Evolutionary conservation across 2,888 invertebrate genomes (phyloP).

Genomic region (Muschampia plurimacula): DNA sequence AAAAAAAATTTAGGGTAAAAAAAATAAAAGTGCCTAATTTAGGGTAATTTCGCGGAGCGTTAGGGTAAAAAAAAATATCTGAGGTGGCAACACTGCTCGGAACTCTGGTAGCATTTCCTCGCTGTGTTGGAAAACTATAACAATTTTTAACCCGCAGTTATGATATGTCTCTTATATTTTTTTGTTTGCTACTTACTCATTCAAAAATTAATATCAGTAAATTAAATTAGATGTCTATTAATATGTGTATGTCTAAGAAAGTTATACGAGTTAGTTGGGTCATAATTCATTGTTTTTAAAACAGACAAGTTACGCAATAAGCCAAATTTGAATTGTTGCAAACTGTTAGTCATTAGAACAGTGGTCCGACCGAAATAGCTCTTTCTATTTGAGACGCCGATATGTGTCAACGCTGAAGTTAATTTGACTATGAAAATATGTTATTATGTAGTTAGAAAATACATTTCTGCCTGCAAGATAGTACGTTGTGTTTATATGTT

Average conservation of each 20-base stretch:
- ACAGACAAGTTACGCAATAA: conserved; percentile 59
- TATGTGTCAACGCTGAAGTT: conserved; percentile 78
- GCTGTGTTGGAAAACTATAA: too few species aligned
- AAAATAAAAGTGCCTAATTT: too few species aligned
- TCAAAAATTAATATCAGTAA: background rate
- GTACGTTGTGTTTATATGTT: conserved; percentile 13
- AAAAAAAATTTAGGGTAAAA: too few species aligned
- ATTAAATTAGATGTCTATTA: background rate
- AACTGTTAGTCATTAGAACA: conserved; percentile 74
- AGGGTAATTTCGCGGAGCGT: too few species aligned
- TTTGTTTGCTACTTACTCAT: too few species aligned
- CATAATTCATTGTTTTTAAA: conserved; percentile 41
- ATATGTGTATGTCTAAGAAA: too few species aligned
- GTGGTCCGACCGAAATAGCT: conserved; percentile 72
- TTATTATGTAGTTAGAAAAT: conserved; percentile 50
- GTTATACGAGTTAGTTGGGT: conserved; percentile 3
- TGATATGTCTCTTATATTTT: too few species aligned
- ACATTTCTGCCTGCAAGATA: conserved; percentile 17
- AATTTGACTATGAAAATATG: conserved; percentile 57
- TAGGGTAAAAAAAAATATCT: too few species aligned
- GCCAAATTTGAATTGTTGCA: conserved; percentile 66
- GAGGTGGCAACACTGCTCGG: too few species aligned
- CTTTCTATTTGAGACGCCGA: conserved; percentile 70
- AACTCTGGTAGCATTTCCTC: too few species aligned
- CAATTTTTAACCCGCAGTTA: too few species aligned